phyloP scores from a whole-genome alignment of 1,140 invertebrate genomes.

The Zaprionus camerounensis region DNA sequence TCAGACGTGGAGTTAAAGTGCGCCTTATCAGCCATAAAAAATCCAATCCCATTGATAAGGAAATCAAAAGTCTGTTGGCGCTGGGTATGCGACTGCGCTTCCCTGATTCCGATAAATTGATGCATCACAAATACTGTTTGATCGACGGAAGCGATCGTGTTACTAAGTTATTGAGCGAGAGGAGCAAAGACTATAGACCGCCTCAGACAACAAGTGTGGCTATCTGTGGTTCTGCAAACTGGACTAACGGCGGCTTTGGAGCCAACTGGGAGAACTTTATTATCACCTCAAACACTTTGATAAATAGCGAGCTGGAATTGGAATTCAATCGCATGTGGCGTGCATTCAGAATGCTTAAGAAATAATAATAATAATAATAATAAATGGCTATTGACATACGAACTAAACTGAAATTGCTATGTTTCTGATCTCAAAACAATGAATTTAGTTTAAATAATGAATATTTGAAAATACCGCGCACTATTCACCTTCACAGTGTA shows the following conservation, averaged over 20 bases:
- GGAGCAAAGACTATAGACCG: background rate
- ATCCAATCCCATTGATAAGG: too few species aligned
- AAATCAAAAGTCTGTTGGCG: background rate
- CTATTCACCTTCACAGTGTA: background rate
- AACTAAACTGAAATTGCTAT: too few species aligned
- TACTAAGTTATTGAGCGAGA: background rate
- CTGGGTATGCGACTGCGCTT: background rate
- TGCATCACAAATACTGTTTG: slow-evolving; percentile 20
- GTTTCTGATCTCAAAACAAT: too few species aligned
- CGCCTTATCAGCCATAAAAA: background rate
- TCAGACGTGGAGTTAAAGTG: background rate
- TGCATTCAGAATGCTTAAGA: background rate
- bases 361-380: background rate
- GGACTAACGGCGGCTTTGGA: background rate
- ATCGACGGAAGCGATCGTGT: slow-evolving; percentile 5
- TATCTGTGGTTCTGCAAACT: slow-evolving; percentile 3
- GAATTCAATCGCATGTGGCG: slow-evolving; percentile 19
- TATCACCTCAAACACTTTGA: slow-evolving; percentile 1
- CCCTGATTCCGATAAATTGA: background rate
- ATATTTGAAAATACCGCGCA: background rate
- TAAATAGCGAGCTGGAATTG: background rate
- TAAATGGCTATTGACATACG: background rate
- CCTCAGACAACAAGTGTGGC: background rate
- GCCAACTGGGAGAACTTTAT: slow-evolving; percentile 5
- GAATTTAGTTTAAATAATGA: background rate